Evolutionary conservation across 2,797 vertebrate genomes (phyloP), one percentile per base, ranked within the genome.

Genomic region (Acomys russatus): DNA sequence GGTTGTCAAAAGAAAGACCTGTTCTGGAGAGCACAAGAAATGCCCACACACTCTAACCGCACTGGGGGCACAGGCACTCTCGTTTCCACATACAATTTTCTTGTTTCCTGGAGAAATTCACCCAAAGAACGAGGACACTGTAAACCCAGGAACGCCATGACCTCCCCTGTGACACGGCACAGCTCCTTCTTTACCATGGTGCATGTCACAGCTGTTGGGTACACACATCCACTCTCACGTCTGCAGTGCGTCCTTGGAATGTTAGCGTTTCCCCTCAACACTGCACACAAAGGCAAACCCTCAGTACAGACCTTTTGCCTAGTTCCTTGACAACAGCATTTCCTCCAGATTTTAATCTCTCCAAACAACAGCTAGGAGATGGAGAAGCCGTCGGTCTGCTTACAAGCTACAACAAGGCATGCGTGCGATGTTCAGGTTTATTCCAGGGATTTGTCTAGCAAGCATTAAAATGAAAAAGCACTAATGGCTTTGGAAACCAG

Each of bases 321-420:
- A 44, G 44, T 73, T 88, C 6, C 10, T 59, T 78, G 80, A 79
- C 71, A 96, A 87, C 54, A 33, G 90, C 51, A 70, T 70, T 96
- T 96, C 90, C 92, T 95, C 90, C 84, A 89, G 76, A 86, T 96
- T 89, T 94, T 44, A 93, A 93, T 91, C 73, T 96, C 92, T 54
- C 61, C 44, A 94, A 85, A 94, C 33, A 84, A 80, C 80, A 94
- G 71, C 30, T 6, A 94, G n/a, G 90, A 94, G 15, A 76, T 92
- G 87, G 66, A 93, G 71, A 83, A 83, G 15, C 68, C 77, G 51
- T 9, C 1, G 2, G 38, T 28, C 88, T 84, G 59, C 11, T 23
- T 18, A 10, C 14, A 38, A 1, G 17, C 91, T 59, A 56, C 30
- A 56, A 0, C 0, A 0, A 91, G 64, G 49, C 33, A 12, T 0